phyloP scores from a whole-genome alignment of 2,888 invertebrate genomes.

The Dryadula phaetusa region DNA sequence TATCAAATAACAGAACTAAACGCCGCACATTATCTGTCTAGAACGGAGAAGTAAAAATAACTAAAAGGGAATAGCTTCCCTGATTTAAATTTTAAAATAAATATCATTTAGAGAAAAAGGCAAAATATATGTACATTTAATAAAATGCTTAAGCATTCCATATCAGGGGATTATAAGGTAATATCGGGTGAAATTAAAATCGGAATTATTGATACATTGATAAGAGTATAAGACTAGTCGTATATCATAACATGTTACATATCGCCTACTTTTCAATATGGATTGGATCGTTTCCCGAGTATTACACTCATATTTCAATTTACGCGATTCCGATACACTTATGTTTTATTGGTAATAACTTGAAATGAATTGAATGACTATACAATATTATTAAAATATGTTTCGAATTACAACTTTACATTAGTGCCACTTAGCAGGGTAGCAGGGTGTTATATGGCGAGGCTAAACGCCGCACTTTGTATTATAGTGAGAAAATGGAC shows the following conservation, averaged over 20 bases:
- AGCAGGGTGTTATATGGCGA: too few relatives aligned
- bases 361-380: conserved; percentile 23
- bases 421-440: too few relatives aligned
- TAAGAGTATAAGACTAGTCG: not conserved
- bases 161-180: not conserved
- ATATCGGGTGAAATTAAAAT: not conserved
- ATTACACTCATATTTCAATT: conserved; percentile 36
- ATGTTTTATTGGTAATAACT: conserved; percentile 30
- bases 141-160: not conserved
- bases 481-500: too few relatives aligned
- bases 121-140: too few relatives aligned
- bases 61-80: too few relatives aligned
- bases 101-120: too few relatives aligned
- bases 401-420: too few relatives aligned
- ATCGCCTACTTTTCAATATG: conserved; percentile 14
- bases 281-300: conserved; percentile 14
- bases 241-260: conserved; percentile 10
- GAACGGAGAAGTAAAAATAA: too few relatives aligned
- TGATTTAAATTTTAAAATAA: too few relatives aligned
- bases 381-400: conserved; percentile 13
- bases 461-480: too few relatives aligned
- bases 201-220: conserved; percentile 1
- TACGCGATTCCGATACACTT: conserved; percentile 38
- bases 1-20: too few relatives aligned
- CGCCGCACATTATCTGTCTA: too few relatives aligned